Base-by-base conservation (phyloP, 2,888 invertebrate genomes). In the Operophtera brumata region DNA sequence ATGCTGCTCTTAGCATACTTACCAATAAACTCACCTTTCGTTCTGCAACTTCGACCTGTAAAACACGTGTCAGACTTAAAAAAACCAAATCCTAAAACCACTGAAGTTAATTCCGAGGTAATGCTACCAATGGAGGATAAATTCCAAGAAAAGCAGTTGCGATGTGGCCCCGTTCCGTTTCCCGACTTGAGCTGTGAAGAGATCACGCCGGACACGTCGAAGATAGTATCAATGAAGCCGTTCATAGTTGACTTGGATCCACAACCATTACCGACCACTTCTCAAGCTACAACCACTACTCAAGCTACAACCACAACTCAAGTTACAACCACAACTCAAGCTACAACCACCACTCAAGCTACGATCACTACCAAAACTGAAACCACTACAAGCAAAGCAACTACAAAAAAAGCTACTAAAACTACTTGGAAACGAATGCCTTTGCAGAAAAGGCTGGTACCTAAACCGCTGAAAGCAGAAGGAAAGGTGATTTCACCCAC, bases 151-250 rank as follows among this genome's bases (percentile, higher is more conserved):
- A 50, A 32, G 35, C 53, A 49, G 36, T 30, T 36, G 13, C 30
- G 40, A 3, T 60, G 57, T 13, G 57, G 54, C 10, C 57, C 57
- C 0, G 30, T 60, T 4, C 39, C 36, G 8, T 54, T 54, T 8
- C 57, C 57, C n/a, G 57, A 52, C 12, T 41, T 60, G 1, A 57
- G 51, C 13, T 57, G 60, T 9, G 51, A 60, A 35, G 54, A 48
- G 7, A 39, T 25, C 8, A 35, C 34, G 39, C 25, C 39, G 30
- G 35, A 42, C 25, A 37, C 25, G 37, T n/a, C 37, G 14, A 13
- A n/a, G n/a, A n/a, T n/a, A n/a, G n/a, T n/a, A n/a, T n/a, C n/a
- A n/a, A n/a, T n/a, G n/a, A n/a, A n/a, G n/a, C n/a, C n/a, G n/a
- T n/a, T 9, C 5, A 14, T 7, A 20, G 20, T 20, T 4, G 4